Base-by-base conservation (phyloP, 1,140 invertebrate genomes). In the Pristionchus pacificus region DNA sequence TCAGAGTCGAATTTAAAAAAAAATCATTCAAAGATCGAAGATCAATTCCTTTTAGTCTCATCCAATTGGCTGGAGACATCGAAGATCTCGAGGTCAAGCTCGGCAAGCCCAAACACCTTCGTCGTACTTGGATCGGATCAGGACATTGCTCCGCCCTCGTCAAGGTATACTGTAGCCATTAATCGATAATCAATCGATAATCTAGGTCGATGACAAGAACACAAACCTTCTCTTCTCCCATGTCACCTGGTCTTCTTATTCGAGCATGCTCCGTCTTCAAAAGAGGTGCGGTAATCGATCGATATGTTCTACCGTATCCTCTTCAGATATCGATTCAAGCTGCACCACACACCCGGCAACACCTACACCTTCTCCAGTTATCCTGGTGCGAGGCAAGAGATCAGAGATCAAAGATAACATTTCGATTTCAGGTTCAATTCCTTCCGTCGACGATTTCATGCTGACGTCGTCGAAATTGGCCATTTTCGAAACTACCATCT, bases 231-330 rank as follows among this genome's bases (percentile, higher is more conserved):
- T 86, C 72, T 84, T 90, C 49, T 87, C 88, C 27, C 90, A 91
- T 80, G 89, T 88, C 71, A 89, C 90, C 0, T 90, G 89, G 85
- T 87, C 85, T 76, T 89, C 88, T 68, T 94, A 92, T 79, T 87
- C 88, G n/a, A 89, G 89, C 75, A 95, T 96, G 93, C 86, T 93
- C 60, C 87, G 92, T 75, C 89, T 95, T 19, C 86, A 93, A 77
- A 96, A 96, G 84, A 89, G 89, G 71, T 95, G 6, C 19, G 38
- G 19, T 49, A 49, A 49, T 19, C 19, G 6, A 10, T 69, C 62
- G 67, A 61, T 29, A 31, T 32, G 24, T 27, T 58, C 38, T 28
- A 27, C 14, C 27, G 24, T 27, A 6, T 0, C 69, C 68, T 2
- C 68, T 70, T 15, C 15, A 64, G n/a, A 31, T 49, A 49, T 49